Evolutionary conservation across 1,140 invertebrate species (phyloP), one percentile per base, ranked within the genome.

Genomic region (Phortica variegata): DNA sequence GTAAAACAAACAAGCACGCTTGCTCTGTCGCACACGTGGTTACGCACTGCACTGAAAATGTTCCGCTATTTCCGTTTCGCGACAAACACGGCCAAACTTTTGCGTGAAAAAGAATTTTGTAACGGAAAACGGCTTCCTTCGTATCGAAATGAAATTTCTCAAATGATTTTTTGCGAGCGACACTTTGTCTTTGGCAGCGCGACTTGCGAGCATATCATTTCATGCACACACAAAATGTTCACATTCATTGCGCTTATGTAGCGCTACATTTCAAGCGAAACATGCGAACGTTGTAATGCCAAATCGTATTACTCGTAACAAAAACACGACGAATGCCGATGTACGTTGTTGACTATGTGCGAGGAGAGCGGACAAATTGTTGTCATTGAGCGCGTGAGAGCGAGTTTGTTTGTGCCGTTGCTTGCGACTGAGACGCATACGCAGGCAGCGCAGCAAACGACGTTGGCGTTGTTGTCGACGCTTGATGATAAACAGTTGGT

Each of bases 51-150:
- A 29, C 47, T 26, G 23, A 26, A 26, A 10, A 26, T 26, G 10
- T 26, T 26, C 23, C 49, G 61, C 61, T 54, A 54, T 65, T 65
- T 65, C 61, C 58, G 23, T 26, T 26, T 26, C 10, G 23, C 65
- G 63, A 55, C 63, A 68, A 68, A 68, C 63, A 68, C 63, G 54
- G 57, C 55, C 63, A 68, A 68, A 68, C 63, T 58, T 68, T 68
- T 60, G 10, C 23, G n/a, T 62, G 65, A 59, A 61, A 68, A 65
- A 61, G 65, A 69, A n/a, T 26, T 63, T 68, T 63, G 63, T 66
- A 69, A 57, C 58, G 49, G 62, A 54, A 26, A 58, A 55, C 53
- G 52, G 45, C 42, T 52, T 48, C 56, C 59, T 61, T 41, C 20
- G 41, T 26, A 62, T 57, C 60, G 54, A 65, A 65, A 65, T 62